phyloP scores from a whole-genome alignment of 2,113 vertebrate genomes.

The Neopipo cinnamomea region DNA sequence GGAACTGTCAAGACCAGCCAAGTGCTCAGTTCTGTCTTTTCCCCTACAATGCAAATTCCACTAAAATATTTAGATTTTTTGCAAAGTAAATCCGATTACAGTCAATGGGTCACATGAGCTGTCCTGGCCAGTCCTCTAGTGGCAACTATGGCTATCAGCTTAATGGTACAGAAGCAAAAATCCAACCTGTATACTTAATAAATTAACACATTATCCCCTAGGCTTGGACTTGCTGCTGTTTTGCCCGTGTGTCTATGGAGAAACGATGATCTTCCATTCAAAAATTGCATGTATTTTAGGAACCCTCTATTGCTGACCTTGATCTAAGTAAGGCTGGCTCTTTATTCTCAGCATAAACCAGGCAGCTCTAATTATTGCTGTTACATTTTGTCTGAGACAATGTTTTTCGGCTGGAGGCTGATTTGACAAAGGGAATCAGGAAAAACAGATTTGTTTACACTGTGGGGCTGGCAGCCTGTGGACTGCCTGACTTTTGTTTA shows the following conservation, averaged over 20 bases:
- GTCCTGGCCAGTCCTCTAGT: background rate
- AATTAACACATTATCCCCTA: background rate
- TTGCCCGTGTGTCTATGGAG: background rate
- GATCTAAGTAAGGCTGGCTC: background rate
- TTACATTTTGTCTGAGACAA: background rate
- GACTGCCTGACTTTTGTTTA: background rate
- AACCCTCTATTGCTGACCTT: background rate
- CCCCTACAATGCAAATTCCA: background rate
- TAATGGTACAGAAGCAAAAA: background rate
- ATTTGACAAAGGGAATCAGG: constrained; percentile 6
- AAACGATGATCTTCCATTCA: background rate
- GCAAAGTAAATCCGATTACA: background rate
- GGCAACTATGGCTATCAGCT: background rate
- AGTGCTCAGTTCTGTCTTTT: background rate
- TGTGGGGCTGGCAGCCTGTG: background rate
- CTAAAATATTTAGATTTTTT: background rate
- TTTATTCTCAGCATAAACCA: background rate
- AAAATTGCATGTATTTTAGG: background rate
- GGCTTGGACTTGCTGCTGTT: accelerated
- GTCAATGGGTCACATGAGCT: background rate
- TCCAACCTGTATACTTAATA: background rate
- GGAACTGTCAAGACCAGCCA: background rate
- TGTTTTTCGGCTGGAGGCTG: background rate
- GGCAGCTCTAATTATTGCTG: constrained; percentile 5
- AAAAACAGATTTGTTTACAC: constrained; percentile 25